Evolutionary conservation across 2,797 vertebrate species (phyloP).

Genomic region (Antrozous pallidus): DNA sequence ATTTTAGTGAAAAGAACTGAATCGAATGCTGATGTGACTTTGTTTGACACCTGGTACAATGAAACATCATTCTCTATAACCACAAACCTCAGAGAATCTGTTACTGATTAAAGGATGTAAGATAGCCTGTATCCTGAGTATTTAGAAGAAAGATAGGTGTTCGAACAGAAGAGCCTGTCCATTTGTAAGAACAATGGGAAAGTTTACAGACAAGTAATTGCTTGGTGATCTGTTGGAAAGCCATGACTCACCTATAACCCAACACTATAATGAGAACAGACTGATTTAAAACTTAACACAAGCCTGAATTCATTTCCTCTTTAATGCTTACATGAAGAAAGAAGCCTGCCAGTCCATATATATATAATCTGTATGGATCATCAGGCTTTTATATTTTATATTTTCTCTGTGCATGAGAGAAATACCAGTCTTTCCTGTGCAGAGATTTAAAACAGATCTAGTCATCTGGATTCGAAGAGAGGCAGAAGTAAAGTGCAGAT

Average conservation of each 20-base stretch:
- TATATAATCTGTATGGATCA: too few species aligned
- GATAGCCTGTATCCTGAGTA: neutral
- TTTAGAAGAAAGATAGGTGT: neutral
- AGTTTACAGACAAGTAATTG: neutral
- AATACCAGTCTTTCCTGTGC: too few species aligned
- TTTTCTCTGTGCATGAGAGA: too few species aligned
- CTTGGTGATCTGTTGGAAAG: neutral
- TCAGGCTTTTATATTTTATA: too few species aligned
- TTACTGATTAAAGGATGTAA: neutral
- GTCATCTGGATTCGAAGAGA: too few species aligned
- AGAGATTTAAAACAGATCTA: too few species aligned
- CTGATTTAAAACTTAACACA: neutral
- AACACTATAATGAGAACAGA: neutral
- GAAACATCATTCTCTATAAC: neutral
- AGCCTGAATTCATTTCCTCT: neutral
- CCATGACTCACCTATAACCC: neutral
- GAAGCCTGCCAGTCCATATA: too few species aligned
- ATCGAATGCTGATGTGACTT: neutral
- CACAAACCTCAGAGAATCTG: neutral
- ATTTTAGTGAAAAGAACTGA: neutral
- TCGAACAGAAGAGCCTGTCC: neutral
- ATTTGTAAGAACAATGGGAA: neutral
- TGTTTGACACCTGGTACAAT: neutral
- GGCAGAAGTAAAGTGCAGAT: too few species aligned
- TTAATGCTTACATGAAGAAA: neutral